Evolutionary conservation across 2,888 invertebrate genomes (phyloP).

Genomic region (Heliconius erato): DNA sequence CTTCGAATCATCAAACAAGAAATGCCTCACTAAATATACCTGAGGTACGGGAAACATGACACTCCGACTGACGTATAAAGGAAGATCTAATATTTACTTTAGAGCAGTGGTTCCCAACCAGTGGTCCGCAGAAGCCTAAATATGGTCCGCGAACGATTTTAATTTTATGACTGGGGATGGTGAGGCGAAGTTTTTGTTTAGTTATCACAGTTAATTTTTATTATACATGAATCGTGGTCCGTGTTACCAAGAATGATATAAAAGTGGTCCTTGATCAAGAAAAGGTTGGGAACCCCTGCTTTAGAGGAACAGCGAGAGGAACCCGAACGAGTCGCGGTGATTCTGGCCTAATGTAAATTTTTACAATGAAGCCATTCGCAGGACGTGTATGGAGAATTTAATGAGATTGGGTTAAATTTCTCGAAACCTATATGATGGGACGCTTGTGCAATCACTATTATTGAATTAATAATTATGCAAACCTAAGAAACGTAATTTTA

Average conservation of each 20-base stretch:
- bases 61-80: constrained; percentile 75
- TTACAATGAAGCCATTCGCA: constrained; percentile 81
- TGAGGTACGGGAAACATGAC: constrained; percentile 67
- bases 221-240: too few species aligned
- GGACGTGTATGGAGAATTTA: constrained; percentile 75
- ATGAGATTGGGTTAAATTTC: constrained; percentile 74
- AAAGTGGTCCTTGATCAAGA: too few species aligned
- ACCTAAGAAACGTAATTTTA: constrained; percentile 40
- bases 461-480: constrained; percentile 74
- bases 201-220: too few species aligned
- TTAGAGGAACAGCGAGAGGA: constrained; percentile 55
- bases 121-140: too few species aligned
- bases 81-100: constrained; percentile 79
- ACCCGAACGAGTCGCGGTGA: constrained; percentile 57
- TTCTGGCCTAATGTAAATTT: constrained; percentile 83
- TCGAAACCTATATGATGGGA: constrained; percentile 73
- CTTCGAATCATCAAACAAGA: constrained; percentile 55
- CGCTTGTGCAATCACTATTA: constrained; percentile 71
- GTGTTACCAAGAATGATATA: too few species aligned
- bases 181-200: too few species aligned
- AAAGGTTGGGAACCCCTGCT: too few species aligned
- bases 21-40: constrained; percentile 59
- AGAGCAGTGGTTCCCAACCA: too few species aligned
- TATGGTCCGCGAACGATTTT: too few species aligned
- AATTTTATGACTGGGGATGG: too few species aligned